Evolutionary conservation across 2,888 invertebrate genomes (phyloP).

Genomic region (Stenodera caucasica): DNA sequence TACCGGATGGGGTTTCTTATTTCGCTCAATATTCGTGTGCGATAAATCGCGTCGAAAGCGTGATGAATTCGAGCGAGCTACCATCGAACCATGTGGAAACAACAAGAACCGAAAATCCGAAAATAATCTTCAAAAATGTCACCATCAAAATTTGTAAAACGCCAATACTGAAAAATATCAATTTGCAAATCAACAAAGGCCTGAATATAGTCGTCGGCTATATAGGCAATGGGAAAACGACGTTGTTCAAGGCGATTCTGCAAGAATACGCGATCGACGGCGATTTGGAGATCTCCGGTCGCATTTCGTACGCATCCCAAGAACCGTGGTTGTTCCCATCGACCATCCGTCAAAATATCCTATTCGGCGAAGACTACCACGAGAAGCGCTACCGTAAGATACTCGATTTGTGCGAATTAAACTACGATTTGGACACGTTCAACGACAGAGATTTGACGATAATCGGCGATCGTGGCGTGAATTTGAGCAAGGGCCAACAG

Average conservation of each 20-base stretch:
- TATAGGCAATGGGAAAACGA: too few relatives aligned
- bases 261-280: slow-evolving; percentile 53
- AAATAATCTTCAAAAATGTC: slow-evolving; percentile 2
- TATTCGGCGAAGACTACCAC: slow-evolving; percentile 70
- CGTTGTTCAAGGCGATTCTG: too few relatives aligned
- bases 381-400: slow-evolving; percentile 55
- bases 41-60: slow-evolving; percentile 63
- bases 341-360: slow-evolving; percentile 73
- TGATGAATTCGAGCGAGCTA: slow-evolving; percentile 9
- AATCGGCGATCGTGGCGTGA: slow-evolving; percentile 75
- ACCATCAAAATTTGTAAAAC: background rate
- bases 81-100: background rate
- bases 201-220: slow-evolving; percentile 15
- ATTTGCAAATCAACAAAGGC: slow-evolving; percentile 4
- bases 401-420: slow-evolving; percentile 65
- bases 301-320: slow-evolving; percentile 70
- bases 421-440: slow-evolving; percentile 69
- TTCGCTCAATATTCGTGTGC: slow-evolving; percentile 78
- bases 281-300: slow-evolving; percentile 62
- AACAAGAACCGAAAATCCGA: background rate
- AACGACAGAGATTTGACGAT: slow-evolving; percentile 71
- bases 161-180: slow-evolving; percentile 7
- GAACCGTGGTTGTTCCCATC: slow-evolving; percentile 76
- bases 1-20: slow-evolving; percentile 82
- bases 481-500: slow-evolving; percentile 77